Conservation (phyloP, 2,113 vertebrate genomes). For the Orthochromis indermauri region DNA sequence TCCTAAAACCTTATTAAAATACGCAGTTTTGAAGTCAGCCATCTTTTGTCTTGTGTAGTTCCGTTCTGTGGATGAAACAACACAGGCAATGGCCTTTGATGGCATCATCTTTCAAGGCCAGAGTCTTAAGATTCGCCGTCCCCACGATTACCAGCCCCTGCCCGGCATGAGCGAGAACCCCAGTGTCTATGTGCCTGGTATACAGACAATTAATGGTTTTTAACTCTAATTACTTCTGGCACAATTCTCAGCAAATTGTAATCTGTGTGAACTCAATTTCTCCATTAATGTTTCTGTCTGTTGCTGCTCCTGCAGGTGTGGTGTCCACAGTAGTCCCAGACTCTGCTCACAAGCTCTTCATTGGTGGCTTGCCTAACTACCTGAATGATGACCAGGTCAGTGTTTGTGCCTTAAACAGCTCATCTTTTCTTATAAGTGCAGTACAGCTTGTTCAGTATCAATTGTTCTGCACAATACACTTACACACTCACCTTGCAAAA, state of each 20-base stretch:
- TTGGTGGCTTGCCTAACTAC: conserved; percentile 87
- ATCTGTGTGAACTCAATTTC: neutral
- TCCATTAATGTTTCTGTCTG: neutral
- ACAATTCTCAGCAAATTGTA: conserved; percentile 26
- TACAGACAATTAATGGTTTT: conserved; percentile 61
- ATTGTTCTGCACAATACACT: neutral
- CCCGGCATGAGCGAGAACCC: conserved; percentile 93
- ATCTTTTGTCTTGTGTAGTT: conserved; percentile 68
- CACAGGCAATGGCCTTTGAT: conserved; percentile 91
- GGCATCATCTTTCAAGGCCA: conserved; percentile 94
- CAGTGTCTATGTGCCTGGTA: conserved; percentile 90
- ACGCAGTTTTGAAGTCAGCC: neutral
- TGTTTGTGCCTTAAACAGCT: neutral
- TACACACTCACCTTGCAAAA: neutral
- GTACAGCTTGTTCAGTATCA: neutral
- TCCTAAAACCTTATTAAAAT: neutral
- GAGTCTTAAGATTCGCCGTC: conserved; percentile 87
- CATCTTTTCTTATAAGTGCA: neutral
- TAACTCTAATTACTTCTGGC: conserved; percentile 53
- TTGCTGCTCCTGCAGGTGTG: conserved; percentile 69
- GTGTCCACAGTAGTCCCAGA: conserved; percentile 92
- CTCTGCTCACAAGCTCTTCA: conserved; percentile 89
- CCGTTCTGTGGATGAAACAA: conserved; percentile 89
- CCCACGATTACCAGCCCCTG: conserved; percentile 88
- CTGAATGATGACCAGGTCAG: conserved; percentile 90